Percentiles rank a stretch among this genome's conserved stretches.
Evolutionary conservation across 2,113 vertebrate genomes (phyloP).

Genomic region (Willisornis vidua): DNA sequence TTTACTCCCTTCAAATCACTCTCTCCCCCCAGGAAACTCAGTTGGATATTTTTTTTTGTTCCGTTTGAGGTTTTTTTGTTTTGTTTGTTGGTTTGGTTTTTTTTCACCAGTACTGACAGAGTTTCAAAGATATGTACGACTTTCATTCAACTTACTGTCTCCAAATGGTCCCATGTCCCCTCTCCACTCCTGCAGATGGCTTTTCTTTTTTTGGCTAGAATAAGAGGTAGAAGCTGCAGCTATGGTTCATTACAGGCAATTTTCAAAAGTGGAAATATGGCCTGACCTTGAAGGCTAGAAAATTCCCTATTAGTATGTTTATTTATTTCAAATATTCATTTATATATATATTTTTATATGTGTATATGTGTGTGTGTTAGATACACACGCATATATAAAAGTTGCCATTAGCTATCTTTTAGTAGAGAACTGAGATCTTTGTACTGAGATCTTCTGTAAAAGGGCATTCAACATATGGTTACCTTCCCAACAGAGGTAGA

Average conservation of each 20-base stretch:
- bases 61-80: not conserved
- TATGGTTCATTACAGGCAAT: not conserved
- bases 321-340: not conserved
- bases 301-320: not conserved
- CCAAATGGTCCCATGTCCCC: rapidly evolving
- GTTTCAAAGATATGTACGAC: not conserved
- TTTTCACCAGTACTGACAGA: not conserved
- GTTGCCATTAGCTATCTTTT: not conserved
- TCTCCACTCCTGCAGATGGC: rapidly evolving
- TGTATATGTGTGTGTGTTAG: not conserved
- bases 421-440: not conserved
- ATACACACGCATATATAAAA: not conserved
- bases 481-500: not conserved
- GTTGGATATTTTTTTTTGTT: not conserved
- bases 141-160: not conserved
- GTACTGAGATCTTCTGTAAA: not conserved
- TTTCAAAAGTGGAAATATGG: not conserved
- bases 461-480: not conserved
- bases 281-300: not conserved
- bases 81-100: not conserved
- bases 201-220: not conserved
- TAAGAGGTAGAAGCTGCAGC: not conserved
- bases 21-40: not conserved
- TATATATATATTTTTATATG: no score
- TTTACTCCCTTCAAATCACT: not conserved